Evolutionary conservation across 2,888 invertebrate species (phyloP).

Genomic region (Odontomyia ornata): DNA sequence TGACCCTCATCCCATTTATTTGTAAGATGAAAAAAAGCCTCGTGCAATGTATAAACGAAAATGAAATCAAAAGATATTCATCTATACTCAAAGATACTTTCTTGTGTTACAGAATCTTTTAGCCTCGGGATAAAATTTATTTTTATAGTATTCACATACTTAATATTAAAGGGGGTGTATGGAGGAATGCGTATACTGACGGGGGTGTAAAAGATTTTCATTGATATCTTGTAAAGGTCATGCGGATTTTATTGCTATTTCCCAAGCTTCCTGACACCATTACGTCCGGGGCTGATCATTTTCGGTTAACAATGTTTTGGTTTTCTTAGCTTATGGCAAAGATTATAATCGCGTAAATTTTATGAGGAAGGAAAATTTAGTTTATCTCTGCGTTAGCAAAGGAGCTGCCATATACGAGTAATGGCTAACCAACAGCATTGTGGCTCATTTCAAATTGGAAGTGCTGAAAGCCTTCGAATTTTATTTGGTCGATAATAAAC

Average conservation of each 20-base stretch:
- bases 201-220: conserved; percentile 31
- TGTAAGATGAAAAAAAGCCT: no score
- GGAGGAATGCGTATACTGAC: background rate
- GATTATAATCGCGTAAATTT: conserved; percentile 2
- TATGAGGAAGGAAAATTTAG: background rate
- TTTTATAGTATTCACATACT: no score
- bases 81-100: no score
- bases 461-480: background rate
- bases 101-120: no score
- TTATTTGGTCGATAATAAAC: background rate
- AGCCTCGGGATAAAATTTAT: no score
- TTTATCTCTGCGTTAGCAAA: no score
- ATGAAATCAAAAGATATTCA: background rate
- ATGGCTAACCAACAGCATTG: background rate
- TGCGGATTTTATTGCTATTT: background rate
- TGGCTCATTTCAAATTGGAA: background rate
- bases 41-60: background rate
- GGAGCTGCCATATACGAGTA: background rate
- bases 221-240: conserved; percentile 8
- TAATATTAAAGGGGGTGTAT: no score
- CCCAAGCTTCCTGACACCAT: background rate
- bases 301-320: background rate
- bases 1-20: no score
- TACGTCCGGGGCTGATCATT: no score
- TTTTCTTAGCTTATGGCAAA: background rate